phyloP scores from a whole-genome alignment of 2,113 vertebrate genomes.

The Gambusia affinis region DNA sequence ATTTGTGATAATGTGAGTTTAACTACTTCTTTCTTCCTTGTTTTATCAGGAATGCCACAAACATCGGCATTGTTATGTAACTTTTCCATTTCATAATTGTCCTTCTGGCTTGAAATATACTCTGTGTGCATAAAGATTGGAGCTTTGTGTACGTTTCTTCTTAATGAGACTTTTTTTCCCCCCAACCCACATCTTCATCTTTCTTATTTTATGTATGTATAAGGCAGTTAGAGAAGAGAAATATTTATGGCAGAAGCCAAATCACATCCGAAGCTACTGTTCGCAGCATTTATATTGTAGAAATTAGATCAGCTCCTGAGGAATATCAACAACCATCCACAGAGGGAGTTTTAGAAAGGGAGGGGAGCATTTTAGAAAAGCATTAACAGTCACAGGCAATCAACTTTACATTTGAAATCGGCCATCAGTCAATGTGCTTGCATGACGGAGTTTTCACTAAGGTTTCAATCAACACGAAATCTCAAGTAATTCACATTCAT shows the following conservation, averaged over 20 bases:
- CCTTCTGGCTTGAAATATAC: background rate
- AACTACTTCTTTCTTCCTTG: background rate
- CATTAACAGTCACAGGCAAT: constrained; percentile 14
- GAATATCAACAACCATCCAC: constrained; percentile 32
- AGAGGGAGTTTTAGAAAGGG: constrained; percentile 1
- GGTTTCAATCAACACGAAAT: constrained; percentile 2
- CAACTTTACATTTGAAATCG: constrained; percentile 4
- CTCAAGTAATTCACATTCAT: background rate
- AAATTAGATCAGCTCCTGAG: constrained; percentile 40
- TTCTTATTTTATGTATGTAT: constrained; percentile 30
- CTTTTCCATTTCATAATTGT: background rate
- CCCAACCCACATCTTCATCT: constrained; percentile 3
- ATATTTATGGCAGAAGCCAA: constrained; percentile 46
- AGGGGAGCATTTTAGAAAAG: constrained; percentile 27
- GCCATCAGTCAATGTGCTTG: background rate
- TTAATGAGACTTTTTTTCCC: background rate
- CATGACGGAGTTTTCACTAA: background rate
- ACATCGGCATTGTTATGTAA: background rate
- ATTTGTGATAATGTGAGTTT: background rate
- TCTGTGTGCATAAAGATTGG: background rate
- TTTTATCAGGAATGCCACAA: background rate
- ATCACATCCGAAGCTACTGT: constrained; percentile 26
- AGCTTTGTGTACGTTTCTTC: background rate
- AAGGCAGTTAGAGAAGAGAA: constrained; percentile 48
- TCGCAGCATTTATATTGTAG: constrained; percentile 26